A percentile compares a stretch with the other conserved stretches of the same genome.
These are phyloP conservation scores for Diorhabda sublineata DNA, from an alignment of 1,140 invertebrate genomes.

Conservation along the genomic window DNA sequence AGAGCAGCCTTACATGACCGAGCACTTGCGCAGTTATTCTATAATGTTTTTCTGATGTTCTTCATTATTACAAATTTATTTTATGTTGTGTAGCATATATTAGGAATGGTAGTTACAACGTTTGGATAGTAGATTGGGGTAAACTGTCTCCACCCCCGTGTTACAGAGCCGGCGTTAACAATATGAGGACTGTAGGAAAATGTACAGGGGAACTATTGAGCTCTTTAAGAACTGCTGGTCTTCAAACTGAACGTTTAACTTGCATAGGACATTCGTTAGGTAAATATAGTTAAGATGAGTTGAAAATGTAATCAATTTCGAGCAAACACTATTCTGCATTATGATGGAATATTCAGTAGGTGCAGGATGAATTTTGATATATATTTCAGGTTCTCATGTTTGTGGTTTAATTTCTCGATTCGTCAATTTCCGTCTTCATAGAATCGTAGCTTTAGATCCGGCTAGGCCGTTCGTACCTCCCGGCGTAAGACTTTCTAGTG, in stretches of 20 bases:
- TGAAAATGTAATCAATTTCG: neutral
- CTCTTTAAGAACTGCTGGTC: constrained; percentile 56
- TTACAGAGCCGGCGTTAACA: constrained; percentile 65
- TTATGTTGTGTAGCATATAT: constrained; percentile 56
- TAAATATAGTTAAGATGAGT: constrained; percentile 8
- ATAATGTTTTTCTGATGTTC: too few species aligned
- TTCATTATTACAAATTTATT: neutral
- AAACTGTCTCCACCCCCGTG: constrained; percentile 62
- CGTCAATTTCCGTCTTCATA: constrained; percentile 58
- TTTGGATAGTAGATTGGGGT: constrained; percentile 73
- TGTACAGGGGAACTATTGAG: constrained; percentile 61
- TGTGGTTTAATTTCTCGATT: constrained; percentile 69
- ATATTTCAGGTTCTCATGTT: constrained; percentile 55
- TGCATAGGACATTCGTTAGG: constrained; percentile 74
- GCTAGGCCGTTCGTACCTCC: constrained; percentile 64
- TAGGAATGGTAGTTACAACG: constrained; percentile 66
- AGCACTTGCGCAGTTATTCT: too few species aligned
- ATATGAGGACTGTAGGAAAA: constrained; percentile 62
- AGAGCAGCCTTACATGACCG: too few species aligned
- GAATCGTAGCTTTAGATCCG: constrained; percentile 68
- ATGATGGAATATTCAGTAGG: neutral
- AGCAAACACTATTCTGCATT: neutral
- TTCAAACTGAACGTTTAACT: constrained; percentile 57
- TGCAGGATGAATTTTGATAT: neutral
- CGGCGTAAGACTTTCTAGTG: constrained; percentile 59